Conservation (phyloP, 2,797 vertebrate genomes). For the Triplophysa yarkandensis region DNA sequence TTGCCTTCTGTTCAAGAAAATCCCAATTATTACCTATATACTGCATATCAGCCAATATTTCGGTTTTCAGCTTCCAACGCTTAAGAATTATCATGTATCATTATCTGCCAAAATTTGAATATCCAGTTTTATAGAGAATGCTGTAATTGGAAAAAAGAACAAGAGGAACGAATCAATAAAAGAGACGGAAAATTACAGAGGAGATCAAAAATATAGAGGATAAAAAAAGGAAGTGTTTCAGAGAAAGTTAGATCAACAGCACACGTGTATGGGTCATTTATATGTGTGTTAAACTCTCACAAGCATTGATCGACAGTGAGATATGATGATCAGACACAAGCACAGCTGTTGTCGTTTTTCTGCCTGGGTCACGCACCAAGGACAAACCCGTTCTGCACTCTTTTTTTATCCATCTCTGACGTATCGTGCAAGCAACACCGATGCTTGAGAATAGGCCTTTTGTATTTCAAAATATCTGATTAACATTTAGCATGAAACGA, state of each 20-base stretch:
- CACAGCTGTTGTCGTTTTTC: slow-evolving; percentile 7
- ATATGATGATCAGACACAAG: slow-evolving; percentile 28
- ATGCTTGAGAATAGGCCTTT: not conserved
- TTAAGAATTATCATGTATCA: too few species aligned
- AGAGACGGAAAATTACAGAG: not conserved
- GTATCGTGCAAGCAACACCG: not conserved
- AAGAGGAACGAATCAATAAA: not conserved
- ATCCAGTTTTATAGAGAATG: not conserved
- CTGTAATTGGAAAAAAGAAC: slow-evolving; percentile 5
- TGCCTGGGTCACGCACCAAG: not conserved
- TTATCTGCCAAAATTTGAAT: not conserved
- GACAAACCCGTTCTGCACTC: not conserved
- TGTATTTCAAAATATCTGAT: not conserved
- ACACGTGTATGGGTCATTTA: not conserved
- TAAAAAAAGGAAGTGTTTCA: not conserved
- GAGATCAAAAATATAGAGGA: slow-evolving; percentile 9
- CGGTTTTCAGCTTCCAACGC: too few species aligned
- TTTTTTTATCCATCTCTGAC: not conserved
- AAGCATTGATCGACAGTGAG: slow-evolving; percentile 9
- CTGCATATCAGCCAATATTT: too few species aligned
- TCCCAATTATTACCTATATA: too few species aligned
- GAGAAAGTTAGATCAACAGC: slow-evolving; percentile 5
- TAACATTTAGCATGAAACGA: slow-evolving; percentile 18
- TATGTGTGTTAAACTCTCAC: slow-evolving; percentile 20
- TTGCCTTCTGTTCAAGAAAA: too few species aligned